Conservation (phyloP, 2,888 invertebrate genomes). For the Embidobia sp. region DNA sequence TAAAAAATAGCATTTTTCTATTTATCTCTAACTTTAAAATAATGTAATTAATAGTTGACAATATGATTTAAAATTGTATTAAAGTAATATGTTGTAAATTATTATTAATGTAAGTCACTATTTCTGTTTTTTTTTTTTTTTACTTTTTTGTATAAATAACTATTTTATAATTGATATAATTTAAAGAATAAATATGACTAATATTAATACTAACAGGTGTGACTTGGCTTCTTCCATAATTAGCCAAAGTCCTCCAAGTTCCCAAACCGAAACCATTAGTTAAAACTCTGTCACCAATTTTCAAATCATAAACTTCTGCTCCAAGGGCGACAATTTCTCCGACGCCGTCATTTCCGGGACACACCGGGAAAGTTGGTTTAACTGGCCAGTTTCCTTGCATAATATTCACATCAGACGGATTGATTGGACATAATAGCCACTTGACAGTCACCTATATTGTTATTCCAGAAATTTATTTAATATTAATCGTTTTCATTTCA, state of each 20-base stretch:
- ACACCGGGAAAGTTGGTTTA: conserved; percentile 91
- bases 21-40: no score
- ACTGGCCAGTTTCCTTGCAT: conserved; percentile 96
- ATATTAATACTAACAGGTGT: conserved; percentile 83
- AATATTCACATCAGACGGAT: conserved; percentile 98
- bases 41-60: no score
- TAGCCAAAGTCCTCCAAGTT: conserved; percentile 91
- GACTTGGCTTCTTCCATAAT: conserved; percentile 84
- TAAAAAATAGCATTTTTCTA: no score
- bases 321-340: conserved; percentile 91
- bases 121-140: background rate
- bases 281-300: conserved; percentile 91
- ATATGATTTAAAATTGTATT: no score
- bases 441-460: conserved; percentile 88
- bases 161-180: no score
- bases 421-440: conserved; percentile 95
- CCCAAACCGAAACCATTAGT: conserved; percentile 89
- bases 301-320: conserved; percentile 82
- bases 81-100: no score
- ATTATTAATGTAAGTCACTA: no score
- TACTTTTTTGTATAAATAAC: background rate
- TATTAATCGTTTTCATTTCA: no score
- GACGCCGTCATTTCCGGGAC: conserved; percentile 98
- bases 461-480: no score
- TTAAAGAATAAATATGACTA: no score